Evolutionary conservation across 2,797 vertebrate genomes (phyloP), one percentile per base, ranked within the genome.

Genomic region (Cyprinodon diabolis): DNA sequence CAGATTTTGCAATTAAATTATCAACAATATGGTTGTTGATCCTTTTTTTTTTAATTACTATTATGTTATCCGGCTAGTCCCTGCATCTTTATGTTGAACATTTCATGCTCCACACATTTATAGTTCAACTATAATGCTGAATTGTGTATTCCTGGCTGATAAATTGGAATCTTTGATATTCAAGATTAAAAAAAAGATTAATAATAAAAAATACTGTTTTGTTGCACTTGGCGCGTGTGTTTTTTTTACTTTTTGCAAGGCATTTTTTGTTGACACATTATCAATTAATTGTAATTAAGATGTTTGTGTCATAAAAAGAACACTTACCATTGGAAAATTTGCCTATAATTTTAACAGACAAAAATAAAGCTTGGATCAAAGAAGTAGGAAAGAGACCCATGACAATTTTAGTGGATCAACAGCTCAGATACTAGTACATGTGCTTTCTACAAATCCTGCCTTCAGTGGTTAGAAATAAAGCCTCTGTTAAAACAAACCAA

Each of bases 1-100:
- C 4, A 62, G 43, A 82, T 49, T 72, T 69, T 62, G 19, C 51
- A 58, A 43, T 82, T 77, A 71, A 56, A 75, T 77, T 69, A 69
- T 72, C 69, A 54, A 54, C 40, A 4, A 40, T 78, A 73, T 67
- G 73, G 63, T 68, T 74, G 23, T 57, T 52, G 40, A 23, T 76
- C 56, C 74, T 58, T 56, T 30, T 30, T 30, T 30, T 30, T 30
- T 30, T 1, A 1, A 30, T 30, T 30, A 30, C 30, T 30, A 30
- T 30, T 30, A 30, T 30, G 2, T 30, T 30, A 30, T 30, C 10
- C 3, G 1, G 4, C 4, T 8, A n/a, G 37, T 45, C 19, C 45
- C 60, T 45, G 40, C 21, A 12, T 37, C 40, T n/a, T n/a, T n/a
- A 12, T n/a, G 1, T n/a, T 43, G 40, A n/a, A 21, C 10, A 65